These are phyloP conservation scores for mouse (Mus musculus) DNA, from an alignment of 2,113 vertebrate genomes.

Conservation along the genomic window DNA sequence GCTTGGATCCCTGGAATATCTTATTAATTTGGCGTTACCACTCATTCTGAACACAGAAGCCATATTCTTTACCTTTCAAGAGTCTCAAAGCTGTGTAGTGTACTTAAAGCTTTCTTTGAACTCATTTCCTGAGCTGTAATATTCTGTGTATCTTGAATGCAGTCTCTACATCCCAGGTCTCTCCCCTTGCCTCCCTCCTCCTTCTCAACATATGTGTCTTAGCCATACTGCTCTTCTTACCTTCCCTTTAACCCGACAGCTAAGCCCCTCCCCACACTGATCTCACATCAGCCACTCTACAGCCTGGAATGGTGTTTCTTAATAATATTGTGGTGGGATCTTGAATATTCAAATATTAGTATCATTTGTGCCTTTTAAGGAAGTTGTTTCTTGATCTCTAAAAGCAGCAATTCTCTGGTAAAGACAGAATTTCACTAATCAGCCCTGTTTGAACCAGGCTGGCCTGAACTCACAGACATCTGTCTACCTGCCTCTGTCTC, in stretches of 20 bases:
- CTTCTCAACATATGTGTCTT: background rate
- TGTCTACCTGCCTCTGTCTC: background rate
- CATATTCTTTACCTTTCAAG: background rate
- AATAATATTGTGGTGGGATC: background rate
- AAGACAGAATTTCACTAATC: background rate
- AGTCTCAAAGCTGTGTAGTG: background rate
- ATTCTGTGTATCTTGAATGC: background rate
- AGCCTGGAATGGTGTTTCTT: background rate
- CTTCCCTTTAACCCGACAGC: background rate
- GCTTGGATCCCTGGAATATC: constrained; percentile 14
- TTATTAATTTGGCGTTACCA: background rate
- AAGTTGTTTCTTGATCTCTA: background rate
- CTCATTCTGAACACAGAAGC: background rate
- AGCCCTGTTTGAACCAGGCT: background rate
- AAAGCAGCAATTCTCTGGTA: background rate
- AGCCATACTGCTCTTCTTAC: background rate
- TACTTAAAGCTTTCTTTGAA: background rate
- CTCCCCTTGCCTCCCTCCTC: background rate
- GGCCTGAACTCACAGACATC: background rate
- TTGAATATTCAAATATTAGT: background rate
- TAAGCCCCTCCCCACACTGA: background rate
- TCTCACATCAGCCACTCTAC: background rate
- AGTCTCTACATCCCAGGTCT: background rate
- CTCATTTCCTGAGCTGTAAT: background rate
- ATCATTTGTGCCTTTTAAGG: background rate